Conservation (phyloP, 2,888 invertebrate genomes). For the Parnassius smintheus region DNA sequence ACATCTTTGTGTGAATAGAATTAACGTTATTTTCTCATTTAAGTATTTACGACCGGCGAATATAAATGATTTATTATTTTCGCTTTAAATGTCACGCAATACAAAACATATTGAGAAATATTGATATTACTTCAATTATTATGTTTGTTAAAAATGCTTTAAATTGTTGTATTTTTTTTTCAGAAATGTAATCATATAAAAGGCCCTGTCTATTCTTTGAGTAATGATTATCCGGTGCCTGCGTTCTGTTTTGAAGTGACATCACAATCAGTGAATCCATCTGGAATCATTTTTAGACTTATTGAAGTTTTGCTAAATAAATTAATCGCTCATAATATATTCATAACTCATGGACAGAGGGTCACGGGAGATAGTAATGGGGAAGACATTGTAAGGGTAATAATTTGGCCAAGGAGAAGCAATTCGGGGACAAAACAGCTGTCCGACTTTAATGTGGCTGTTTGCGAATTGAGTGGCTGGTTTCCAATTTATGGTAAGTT, state of each 20-base stretch:
- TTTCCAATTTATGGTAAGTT: slow-evolving; percentile 84
- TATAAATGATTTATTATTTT: too few relatives aligned
- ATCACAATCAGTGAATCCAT: slow-evolving; percentile 44
- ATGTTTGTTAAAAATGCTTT: too few relatives aligned
- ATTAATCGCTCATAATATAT: slow-evolving; percentile 88
- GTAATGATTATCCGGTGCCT: slow-evolving; percentile 80
- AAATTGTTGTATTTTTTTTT: slow-evolving; percentile 36
- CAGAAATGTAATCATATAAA: slow-evolving; percentile 80
- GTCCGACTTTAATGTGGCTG: slow-evolving; percentile 84
- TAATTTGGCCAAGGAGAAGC: slow-evolving; percentile 84
- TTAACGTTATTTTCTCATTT: too few relatives aligned
- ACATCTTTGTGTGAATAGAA: too few relatives aligned
- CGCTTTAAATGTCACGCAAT: too few relatives aligned
- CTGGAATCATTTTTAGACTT: slow-evolving; percentile 68
- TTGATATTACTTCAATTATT: too few relatives aligned
- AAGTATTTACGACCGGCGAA: too few relatives aligned
- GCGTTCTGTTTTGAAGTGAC: slow-evolving; percentile 85
- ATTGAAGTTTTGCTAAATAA: slow-evolving; percentile 81
- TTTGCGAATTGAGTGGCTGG: slow-evolving; percentile 89
- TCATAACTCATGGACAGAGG: slow-evolving; percentile 81
- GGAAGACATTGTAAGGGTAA: slow-evolving; percentile 74
- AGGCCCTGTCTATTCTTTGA: slow-evolving; percentile 75
- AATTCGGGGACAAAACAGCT: slow-evolving; percentile 80
- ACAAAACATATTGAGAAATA: too few relatives aligned
- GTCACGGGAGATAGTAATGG: slow-evolving; percentile 37